Conservation (phyloP, 2,888 invertebrate genomes). For the Opisthograptis luteolata region DNA sequence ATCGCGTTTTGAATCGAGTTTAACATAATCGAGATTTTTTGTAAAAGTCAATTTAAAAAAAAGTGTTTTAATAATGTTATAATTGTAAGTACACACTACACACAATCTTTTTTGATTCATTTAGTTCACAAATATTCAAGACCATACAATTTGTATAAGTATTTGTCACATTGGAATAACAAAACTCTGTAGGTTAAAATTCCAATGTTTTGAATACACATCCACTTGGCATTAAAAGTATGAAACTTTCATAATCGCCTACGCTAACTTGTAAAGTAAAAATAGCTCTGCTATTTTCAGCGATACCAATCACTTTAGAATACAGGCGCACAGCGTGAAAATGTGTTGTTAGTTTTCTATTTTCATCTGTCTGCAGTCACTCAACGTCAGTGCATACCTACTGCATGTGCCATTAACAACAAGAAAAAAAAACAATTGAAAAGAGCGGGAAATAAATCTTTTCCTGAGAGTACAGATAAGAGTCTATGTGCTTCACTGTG, state of each 20-base stretch:
- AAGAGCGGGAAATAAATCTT: no score
- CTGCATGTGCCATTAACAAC: slow-evolving; percentile 6
- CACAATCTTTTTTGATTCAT: no score
- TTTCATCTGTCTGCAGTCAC: slow-evolving; percentile 3
- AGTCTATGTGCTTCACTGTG: no score
- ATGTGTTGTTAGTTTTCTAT: slow-evolving; percentile 12
- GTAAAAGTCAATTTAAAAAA: no score
- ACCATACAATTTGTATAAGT: no score
- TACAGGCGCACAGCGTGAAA: slow-evolving; percentile 10
- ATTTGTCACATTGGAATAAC: neutral
- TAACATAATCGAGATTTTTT: no score
- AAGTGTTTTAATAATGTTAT: no score
- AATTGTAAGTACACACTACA: no score
- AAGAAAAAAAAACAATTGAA: neutral
- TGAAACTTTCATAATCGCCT: slow-evolving; percentile 23
- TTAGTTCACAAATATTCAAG: no score
- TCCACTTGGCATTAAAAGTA: slow-evolving; percentile 10
- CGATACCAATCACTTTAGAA: slow-evolving; percentile 10
- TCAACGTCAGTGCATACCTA: no score
- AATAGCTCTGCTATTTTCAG: slow-evolving; percentile 22
- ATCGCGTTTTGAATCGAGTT: no score
- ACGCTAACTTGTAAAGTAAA: slow-evolving; percentile 23
- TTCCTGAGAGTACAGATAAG: no score
- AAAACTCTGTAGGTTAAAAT: neutral
- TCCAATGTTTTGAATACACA: neutral